Conservation (phyloP, 2,888 invertebrate species). For the Eupeodes luniger region DNA sequence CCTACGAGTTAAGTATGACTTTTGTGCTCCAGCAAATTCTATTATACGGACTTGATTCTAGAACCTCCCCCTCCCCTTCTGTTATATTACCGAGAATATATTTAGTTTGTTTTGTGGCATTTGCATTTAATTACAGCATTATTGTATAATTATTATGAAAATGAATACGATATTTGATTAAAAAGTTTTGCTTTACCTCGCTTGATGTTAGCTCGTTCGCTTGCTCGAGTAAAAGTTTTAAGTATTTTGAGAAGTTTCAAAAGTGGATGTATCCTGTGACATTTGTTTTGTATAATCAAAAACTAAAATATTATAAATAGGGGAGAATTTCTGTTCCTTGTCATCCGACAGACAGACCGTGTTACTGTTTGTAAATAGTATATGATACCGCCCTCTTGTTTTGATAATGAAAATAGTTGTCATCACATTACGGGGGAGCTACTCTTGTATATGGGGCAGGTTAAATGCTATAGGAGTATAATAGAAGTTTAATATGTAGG, state of each 20-base stretch:
- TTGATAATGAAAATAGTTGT: neutral
- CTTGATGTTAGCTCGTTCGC: too few species aligned
- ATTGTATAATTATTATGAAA: conserved; percentile 62
- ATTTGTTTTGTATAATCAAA: conserved; percentile 14
- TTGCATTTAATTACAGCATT: conserved; percentile 67
- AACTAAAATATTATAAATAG: neutral
- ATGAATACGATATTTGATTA: conserved; percentile 58
- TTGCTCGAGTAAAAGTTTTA: conserved; percentile 33
- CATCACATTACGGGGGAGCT: neutral
- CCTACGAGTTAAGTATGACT: neutral
- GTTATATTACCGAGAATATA: neutral
- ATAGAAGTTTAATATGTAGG: neutral
- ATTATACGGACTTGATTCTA: neutral
- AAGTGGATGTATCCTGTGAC: conserved; percentile 38
- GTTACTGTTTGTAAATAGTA: neutral
- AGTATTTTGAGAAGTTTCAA: conserved; percentile 46
- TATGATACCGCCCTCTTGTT: neutral
- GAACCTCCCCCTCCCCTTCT: neutral
- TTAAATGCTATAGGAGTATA: neutral
- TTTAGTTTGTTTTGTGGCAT: conserved; percentile 57
- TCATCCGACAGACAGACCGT: neutral
- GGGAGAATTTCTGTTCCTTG: neutral
- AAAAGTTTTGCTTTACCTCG: conserved; percentile 28
- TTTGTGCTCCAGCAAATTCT: neutral
- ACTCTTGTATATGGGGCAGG: neutral